Conservation (phyloP, 37 sponge, comb jelly and placozoan species). For the Dysidea cf. avara region DNA sequence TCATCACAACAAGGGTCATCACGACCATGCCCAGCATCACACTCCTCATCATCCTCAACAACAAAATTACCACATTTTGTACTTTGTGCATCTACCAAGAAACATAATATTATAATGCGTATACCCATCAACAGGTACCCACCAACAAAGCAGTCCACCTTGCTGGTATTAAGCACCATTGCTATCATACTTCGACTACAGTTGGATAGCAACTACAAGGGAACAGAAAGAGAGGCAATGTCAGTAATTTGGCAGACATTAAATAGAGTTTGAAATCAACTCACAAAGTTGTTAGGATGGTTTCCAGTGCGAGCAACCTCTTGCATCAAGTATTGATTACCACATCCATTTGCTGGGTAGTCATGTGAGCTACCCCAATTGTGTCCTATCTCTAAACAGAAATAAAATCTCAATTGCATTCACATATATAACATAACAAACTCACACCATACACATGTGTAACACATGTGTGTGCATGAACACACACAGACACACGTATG, state of each 20-base stretch:
- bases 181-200: conserved; percentile 50
- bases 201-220: conserved; percentile 26
- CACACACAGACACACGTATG: too few relatives aligned
- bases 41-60: conserved; percentile 41
- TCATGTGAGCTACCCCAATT: conserved; percentile 82
- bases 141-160: conserved; percentile 23
- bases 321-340: conserved; percentile 34
- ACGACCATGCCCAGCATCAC: conserved; percentile 50
- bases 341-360: conserved; percentile 16
- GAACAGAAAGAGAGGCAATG: neutral
- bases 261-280: too few relatives aligned
- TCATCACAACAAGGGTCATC: conserved; percentile 31
- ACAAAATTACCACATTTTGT: conserved; percentile 33
- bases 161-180: conserved; percentile 21
- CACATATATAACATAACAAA: too few relatives aligned
- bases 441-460: too few relatives aligned
- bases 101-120: neutral
- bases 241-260: too few relatives aligned
- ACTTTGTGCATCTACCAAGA: neutral
- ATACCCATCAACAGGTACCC: too few relatives aligned
- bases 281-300: conserved; percentile 23
- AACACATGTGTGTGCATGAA: too few relatives aligned
- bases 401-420: too few relatives aligned
- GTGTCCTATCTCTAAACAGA: too few relatives aligned
- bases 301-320: conserved; percentile 46